These are phyloP conservation scores for Periophthalmodon schlosseri DNA, from an alignment of 2,113 vertebrate genomes.

Conservation along the genomic window DNA sequence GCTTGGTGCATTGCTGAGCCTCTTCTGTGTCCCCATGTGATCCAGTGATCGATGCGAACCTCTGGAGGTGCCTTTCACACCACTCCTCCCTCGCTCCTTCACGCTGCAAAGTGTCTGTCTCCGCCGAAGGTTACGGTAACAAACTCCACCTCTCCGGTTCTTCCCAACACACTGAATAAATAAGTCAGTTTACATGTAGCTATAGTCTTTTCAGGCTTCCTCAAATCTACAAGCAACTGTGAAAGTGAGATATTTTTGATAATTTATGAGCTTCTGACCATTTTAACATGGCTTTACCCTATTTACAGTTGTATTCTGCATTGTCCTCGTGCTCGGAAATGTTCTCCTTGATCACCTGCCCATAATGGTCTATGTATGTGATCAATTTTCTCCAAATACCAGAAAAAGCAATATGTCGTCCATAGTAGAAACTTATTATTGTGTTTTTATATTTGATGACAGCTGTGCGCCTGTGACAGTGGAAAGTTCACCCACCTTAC, in stretches of 20 bases:
- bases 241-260: neutral
- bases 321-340: no score
- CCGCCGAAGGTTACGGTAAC: constrained; percentile 54
- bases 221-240: neutral
- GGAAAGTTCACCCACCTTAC: no score
- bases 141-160: constrained; percentile 31
- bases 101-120: constrained; percentile 38
- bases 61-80: constrained; percentile 79
- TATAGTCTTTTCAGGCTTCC: neutral
- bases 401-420: neutral
- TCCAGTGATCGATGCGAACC: constrained; percentile 64
- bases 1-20: constrained; percentile 47
- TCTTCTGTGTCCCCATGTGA: constrained; percentile 61
- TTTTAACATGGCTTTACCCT: neutral
- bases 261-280: neutral
- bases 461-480: no score
- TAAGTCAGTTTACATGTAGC: constrained; percentile 31
- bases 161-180: constrained; percentile 37
- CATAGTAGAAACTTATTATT: neutral
- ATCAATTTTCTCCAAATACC: neutral
- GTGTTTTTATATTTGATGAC: no score
- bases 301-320: no score
- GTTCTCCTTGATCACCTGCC: no score
- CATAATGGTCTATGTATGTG: no score
- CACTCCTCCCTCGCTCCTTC: constrained; percentile 20